Base-by-base conservation (phyloP, 2,797 vertebrate genomes). In the Neoniphon sammara region DNA sequence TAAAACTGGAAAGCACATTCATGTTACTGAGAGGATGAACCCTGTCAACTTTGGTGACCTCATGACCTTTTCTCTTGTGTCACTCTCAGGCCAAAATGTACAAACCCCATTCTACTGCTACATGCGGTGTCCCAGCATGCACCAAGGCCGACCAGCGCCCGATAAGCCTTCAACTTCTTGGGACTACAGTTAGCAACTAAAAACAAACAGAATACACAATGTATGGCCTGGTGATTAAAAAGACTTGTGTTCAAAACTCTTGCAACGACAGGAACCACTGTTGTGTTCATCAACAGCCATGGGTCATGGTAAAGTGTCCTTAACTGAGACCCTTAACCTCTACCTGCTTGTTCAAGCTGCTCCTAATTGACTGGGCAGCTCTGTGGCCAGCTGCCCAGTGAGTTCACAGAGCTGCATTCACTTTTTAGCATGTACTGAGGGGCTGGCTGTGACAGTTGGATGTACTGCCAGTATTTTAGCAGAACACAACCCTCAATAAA, bases 371-470 rank as follows among this genome's bases (percentile, higher is more conserved):
- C 34, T 17, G 68, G 61, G 39, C 39, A 1, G 65, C 20, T 67
- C 59, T 23, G 39, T 21, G 21, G 70, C 1, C 12, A 53, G 57
- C 17, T 44, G 30, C 49, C 56, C 36, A 1, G 6, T 64, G 2
- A 20, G 31, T 65, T 67, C 21, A 64, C 14, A 20, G 39, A 73
- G 57, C 57, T 58, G 20, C 39, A 17, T 52, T 67, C 12, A 57
- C 53, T 56, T 77, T 58, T 59, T 31, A 64, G 59, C 34, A 17
- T 39, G 12, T 36, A 56, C 52, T 68, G 11, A 53, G 64, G 34
- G 67, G 65, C 69, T 14, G 23, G 64, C 66, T 52, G 70, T 36
- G 66, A 47, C 58, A 70, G 52, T 81, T 68, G 66, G 49, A 64
- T 62, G 61, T 21, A 10, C 53, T 44, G 59, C 50, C 61, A 53